Evolutionary conservation across 1,140 invertebrate genomes (phyloP), one percentile per base, ranked within the genome.

Genomic region (Adoxophyes honmai): DNA sequence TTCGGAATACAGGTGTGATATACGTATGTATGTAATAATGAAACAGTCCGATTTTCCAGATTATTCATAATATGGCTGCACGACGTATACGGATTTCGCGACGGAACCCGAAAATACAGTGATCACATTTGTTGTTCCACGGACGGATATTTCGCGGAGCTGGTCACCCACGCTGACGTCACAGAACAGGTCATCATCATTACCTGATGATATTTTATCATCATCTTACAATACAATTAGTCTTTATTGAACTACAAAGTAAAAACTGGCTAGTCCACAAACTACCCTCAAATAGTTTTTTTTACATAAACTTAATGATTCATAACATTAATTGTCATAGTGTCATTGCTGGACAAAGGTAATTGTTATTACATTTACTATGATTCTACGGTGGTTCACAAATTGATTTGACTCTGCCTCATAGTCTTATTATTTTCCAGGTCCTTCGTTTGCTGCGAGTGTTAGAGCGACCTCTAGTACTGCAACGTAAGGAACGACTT

Each of bases 121-220:
- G 68, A 79, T 4, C 62, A 53, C n/a, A 14, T 86, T n/a, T 74
- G 68, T 55, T 88, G 86, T 33, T 62, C 67, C 4, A 67, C 75
- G 0, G 83, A 88, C 18, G 86, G 83, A 0, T 75, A 79, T 64
- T 88, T 77, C 61, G 74, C 81, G 0, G 81, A 88, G 62, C 60
- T 86, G 10, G 74, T 76, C 37, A 79, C 80, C 0, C 62, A 66
- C 13, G 55, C 63, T 56, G 83, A 85, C 65, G 78, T 84, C 60
- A 86, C 86, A 0, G 75, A 86, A 33, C 81, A 86, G 52, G 85
- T 85, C 1, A n/a, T n/a, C n/a, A n/a, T n/a, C n/a, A n/a, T n/a
- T n/a, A n/a, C n/a, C n/a, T 72, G 21, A 3, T 3, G 21, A 2
- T 28, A 28, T 3, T 28, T 28, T 28, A 28, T 2, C 21, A 28